Percentiles rank a stretch among this genome's conserved stretches.
These are phyloP conservation scores for Clarias pachynema DNA, from an alignment of 2,797 vertebrate genomes.

Conservation along the genomic window DNA sequence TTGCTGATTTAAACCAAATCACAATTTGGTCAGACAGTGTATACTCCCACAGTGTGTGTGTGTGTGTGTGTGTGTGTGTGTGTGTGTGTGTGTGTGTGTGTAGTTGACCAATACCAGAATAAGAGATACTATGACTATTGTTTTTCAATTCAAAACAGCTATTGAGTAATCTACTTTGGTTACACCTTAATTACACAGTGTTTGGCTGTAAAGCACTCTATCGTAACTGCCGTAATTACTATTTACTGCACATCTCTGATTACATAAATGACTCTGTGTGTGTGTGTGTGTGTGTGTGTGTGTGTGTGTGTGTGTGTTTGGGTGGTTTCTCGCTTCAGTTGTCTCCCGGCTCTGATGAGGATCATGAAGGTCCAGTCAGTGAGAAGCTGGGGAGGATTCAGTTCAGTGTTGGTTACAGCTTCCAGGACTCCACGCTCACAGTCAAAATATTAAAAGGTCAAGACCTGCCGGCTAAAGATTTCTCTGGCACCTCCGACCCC, in stretches of 20 bases:
- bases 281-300: slow-evolving; percentile 23
- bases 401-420: slow-evolving; percentile 98
- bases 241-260: slow-evolving; percentile 29
- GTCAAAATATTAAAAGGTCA: slow-evolving; percentile 98
- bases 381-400: slow-evolving; percentile 93
- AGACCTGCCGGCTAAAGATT: slow-evolving; percentile 97
- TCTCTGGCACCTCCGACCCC: slow-evolving; percentile 97
- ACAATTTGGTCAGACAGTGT: no score
- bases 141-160: not conserved
- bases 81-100: slow-evolving; percentile 4
- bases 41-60: not conserved
- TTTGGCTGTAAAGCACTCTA: slow-evolving; percentile 10
- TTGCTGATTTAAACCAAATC: no score
- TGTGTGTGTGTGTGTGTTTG: slow-evolving; percentile 19
- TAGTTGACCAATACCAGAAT: not conserved
- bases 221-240: slow-evolving; percentile 21
- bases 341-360: slow-evolving; percentile 95
- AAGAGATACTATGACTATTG: not conserved
- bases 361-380: slow-evolving; percentile 86
- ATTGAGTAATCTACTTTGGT: slow-evolving; percentile 1
- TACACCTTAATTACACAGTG: slow-evolving; percentile 21
- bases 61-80: slow-evolving; percentile 3
- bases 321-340: slow-evolving; percentile 71
- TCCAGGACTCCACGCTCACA: slow-evolving; percentile 96
- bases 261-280: not conserved